Base-by-base conservation (phyloP, 1,140 invertebrate genomes). In the Bombus consobrinus region DNA sequence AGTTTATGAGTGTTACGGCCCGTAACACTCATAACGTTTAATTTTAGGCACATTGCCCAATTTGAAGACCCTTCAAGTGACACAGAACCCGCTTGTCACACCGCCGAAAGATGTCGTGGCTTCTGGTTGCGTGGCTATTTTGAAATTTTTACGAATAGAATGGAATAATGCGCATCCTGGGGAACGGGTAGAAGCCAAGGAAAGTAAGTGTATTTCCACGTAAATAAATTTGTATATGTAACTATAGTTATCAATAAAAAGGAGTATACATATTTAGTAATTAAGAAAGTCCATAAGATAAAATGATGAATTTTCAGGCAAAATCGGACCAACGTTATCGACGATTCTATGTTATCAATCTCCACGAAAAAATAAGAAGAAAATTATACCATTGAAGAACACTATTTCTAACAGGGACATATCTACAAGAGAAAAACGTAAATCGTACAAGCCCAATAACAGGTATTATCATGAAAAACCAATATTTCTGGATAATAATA, bases 11-110 rank as follows among this genome's bases (percentile, higher is more conserved):
- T 0, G 12, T 13, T 43, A 4, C 12, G 2, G 3, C 3, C 3
- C 13, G 3, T 43, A 43, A 43, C 43, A 15, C 43, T 47, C 5
- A 6, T 53, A 53, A 53, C 1, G 0, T 6, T 6, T 22, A 53
- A 53, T 53, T 22, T 18, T 53, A 95, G 94, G 94, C 39, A 81
- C 93, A 5, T 47, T 94, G 34, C 88, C 91, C 18, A 95, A 93
- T 78, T 93, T 96, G 75, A 96, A 95, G 93, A 95, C 94, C 39
- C 91, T 96, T 39, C 96, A 96, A 87, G 85, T 96, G 28, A 92
- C 90, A 28, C 92, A 95, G 28, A 96, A 96, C 92, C 96, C 96
- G 18, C 79, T 96, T 12, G 91, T 79, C n/a, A 95, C 92, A 88
- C 96, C 96, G 12, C 93, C 95, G 37, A 90, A 88, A 68, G 93